These are phyloP conservation scores for Bombus ignitus DNA, from an alignment of 1,140 invertebrate genomes.

Conservation along the genomic window DNA sequence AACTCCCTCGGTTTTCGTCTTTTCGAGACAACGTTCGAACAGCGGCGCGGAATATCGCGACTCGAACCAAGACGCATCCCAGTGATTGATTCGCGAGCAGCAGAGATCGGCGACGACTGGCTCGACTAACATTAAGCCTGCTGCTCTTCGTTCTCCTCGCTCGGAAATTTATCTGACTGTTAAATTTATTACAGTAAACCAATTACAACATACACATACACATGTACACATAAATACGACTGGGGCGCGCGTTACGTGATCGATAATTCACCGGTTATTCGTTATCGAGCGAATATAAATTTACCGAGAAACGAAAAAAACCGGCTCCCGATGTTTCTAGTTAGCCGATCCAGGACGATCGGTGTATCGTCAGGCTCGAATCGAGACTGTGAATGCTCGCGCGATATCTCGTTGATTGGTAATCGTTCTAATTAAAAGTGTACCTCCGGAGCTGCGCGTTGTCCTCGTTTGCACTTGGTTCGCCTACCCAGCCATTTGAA, in stretches of 20 bases:
- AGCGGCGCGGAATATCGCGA: background rate
- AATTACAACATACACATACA: constrained; percentile 36
- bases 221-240: no score
- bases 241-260: constrained; percentile 42
- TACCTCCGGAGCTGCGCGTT: background rate
- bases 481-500: background rate
- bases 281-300: constrained; percentile 46
- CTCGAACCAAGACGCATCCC: constrained; percentile 5
- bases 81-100: constrained; percentile 31
- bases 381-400: background rate
- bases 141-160: background rate
- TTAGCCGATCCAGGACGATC: background rate
- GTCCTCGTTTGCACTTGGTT: constrained; percentile 9
- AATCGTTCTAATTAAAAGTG: constrained; percentile 57
- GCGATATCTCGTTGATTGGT: constrained; percentile 24
- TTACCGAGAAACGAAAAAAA: background rate
- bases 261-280: constrained; percentile 30
- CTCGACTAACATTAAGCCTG: constrained; percentile 31
- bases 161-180: constrained; percentile 29
- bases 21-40: background rate
- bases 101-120: background rate
- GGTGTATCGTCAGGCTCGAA: background rate
- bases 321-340: constrained; percentile 2
- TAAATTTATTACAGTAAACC: constrained; percentile 42
- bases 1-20: background rate